phyloP scores from a whole-genome alignment of 2,113 vertebrate genomes.

The Rhegmatorhina hoffmannsi region DNA sequence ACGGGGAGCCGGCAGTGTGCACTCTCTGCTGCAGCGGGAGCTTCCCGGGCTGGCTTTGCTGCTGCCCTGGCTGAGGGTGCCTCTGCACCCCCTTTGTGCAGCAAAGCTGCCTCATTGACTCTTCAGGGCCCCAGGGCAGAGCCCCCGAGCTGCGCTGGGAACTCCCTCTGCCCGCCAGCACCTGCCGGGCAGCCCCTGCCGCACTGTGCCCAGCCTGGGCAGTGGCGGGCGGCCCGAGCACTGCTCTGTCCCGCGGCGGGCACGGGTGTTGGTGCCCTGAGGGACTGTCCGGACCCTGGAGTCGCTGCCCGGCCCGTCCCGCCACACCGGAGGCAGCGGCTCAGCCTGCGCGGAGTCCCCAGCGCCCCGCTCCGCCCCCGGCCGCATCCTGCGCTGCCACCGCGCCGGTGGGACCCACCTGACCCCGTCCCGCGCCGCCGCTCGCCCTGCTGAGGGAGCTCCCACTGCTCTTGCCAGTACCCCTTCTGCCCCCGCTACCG shows the following conservation, averaged over 20 bases:
- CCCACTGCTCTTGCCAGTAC: neutral
- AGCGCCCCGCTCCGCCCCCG: neutral
- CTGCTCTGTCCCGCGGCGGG: rapidly evolving
- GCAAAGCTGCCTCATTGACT: neutral
- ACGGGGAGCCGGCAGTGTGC: neutral
- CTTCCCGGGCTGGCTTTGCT: neutral
- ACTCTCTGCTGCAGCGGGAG: neutral
- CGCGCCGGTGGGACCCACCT: neutral
- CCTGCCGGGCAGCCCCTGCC: neutral
- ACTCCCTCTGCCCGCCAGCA: neutral
- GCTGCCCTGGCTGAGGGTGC: rapidly evolving
- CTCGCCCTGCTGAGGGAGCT: neutral
- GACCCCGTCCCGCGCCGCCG: no score
- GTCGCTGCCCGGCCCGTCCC: neutral
- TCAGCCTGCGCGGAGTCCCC: neutral
- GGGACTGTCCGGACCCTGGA: neutral
- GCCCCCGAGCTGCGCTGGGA: neutral
- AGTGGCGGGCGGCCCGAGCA: neutral
- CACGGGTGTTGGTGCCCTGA: no score
- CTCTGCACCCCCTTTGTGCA: rapidly evolving
- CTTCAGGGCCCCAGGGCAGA: no score
- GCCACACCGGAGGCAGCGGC: no score
- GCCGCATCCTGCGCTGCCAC: neutral
- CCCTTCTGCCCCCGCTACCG: neutral
- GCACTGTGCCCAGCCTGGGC: neutral